phyloP scores from a whole-genome alignment of 2,888 invertebrate species.

The Oligia latruncula region DNA sequence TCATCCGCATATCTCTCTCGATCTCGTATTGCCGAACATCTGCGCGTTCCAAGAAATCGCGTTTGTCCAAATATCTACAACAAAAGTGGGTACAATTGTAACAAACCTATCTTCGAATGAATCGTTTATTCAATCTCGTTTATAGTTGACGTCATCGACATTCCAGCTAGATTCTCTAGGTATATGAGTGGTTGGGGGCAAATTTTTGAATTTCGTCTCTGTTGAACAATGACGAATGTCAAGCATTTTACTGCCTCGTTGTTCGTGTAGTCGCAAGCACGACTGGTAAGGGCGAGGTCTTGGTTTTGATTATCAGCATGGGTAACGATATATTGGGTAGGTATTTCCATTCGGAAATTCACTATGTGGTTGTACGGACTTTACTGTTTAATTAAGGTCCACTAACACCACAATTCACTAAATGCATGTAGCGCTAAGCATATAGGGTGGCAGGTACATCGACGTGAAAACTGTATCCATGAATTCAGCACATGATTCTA shows the following conservation, averaged over 20 bases:
- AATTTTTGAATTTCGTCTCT: neutral
- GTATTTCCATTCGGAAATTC: too few species aligned
- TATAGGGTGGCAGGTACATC: too few species aligned
- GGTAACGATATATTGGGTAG: too few species aligned
- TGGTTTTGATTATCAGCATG: too few species aligned
- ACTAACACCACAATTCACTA: too few species aligned
- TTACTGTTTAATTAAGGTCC: too few species aligned
- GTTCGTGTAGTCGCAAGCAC: neutral
- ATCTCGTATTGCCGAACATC: conserved; percentile 98
- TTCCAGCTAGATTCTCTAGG: conserved; percentile 7
- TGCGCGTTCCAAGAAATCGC: conserved; percentile 97
- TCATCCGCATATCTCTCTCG: conserved; percentile 94
- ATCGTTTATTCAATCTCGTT: conserved; percentile 12
- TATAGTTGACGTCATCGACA: conserved; percentile 18
- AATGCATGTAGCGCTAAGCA: too few species aligned
- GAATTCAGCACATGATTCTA: too few species aligned
- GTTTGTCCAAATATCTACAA: conserved; percentile 95
- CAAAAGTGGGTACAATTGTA: conserved; percentile 33
- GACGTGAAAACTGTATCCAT: too few species aligned
- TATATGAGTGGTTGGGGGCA: neutral
- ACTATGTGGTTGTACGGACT: too few species aligned
- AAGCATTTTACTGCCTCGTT: neutral
- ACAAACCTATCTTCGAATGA: conserved; percentile 1
- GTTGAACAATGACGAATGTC: neutral
- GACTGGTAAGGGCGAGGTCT: neutral